Percentiles rank a stretch among this genome's conserved stretches.
Evolutionary conservation across 1,140 invertebrate species (phyloP).

Genomic region (Diorhabda carinulata): DNA sequence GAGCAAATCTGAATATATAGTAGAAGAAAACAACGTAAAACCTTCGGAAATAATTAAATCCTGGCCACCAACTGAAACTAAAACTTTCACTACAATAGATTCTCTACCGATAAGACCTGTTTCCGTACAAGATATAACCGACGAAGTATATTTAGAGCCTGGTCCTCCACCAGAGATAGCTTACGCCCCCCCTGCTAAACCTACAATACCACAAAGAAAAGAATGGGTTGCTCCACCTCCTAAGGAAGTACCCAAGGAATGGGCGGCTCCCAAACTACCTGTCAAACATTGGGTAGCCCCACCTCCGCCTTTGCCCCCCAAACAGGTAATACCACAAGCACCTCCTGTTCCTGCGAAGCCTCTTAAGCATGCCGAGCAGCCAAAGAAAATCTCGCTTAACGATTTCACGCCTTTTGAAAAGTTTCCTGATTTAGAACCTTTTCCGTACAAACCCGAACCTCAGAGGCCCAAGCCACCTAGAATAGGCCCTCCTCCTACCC

Average conservation of each 20-base stretch:
- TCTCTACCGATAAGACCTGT: conserved; percentile 40
- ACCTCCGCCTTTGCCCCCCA: conserved; percentile 48
- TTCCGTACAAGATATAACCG: conserved; percentile 46
- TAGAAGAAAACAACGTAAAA: conserved; percentile 47
- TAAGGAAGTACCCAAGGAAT: conserved; percentile 52
- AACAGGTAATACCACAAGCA: conserved; percentile 48
- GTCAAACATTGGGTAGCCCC: conserved; percentile 41
- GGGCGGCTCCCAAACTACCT: conserved; percentile 53
- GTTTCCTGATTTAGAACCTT: conserved; percentile 53
- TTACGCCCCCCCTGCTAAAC: conserved; percentile 50
- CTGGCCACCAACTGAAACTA: conserved; percentile 48
- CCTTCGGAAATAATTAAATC: conserved; percentile 46
- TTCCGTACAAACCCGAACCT: conserved; percentile 51
- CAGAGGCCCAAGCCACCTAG: conserved; percentile 44
- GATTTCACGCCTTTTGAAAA: conserved; percentile 44
- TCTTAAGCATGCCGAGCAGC: conserved; percentile 33
- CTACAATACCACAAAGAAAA: conserved; percentile 24
- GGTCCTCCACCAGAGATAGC: conserved; percentile 64
- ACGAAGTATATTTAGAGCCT: conserved; percentile 55
- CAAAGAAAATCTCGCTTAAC: conserved; percentile 33
- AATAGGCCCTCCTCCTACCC: conserved; percentile 53
- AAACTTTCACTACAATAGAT: conserved; percentile 36
- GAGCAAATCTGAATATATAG: conserved; percentile 41
- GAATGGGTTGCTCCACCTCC: conserved; percentile 56
- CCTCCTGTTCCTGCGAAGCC: conserved; percentile 49